Evolutionary conservation across 2,113 vertebrate genomes (phyloP), one percentile per base, ranked within the genome.

Genomic region (Nothocercus nigrocapillus): DNA sequence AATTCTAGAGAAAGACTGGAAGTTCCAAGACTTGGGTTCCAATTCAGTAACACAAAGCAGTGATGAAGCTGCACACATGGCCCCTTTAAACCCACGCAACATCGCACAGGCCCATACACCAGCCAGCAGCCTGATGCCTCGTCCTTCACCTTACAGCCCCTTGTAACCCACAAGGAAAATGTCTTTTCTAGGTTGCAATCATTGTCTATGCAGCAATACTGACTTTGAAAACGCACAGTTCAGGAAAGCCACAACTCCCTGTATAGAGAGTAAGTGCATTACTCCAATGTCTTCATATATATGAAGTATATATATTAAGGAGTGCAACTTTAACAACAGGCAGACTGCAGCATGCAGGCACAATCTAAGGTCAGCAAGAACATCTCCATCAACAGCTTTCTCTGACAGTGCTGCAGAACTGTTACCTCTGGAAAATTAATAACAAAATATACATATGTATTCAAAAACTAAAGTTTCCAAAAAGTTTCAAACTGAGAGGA

Each of bases 181-280:
- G 36, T 34, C n/a, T 73, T 93, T 89, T 74, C 78, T 80, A 1
- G 0, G 87, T 56, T n/a, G 30, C 36, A 78, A 85, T 25, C 30
- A 49, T 49, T 15, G 30, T 28, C 38, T 13, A 64, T 7, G 16
- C 53, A 85, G 51, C 2, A 7, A 67, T 11, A 73, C 24, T 54
- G 84, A n/a, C 25, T 54, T 81, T 84, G 49, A 53, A 36, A 62
- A 30, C 40, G 21, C n/a, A 62, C 21, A 85, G 44, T 59, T 90
- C 38, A 77, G 54, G 56, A 42, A 90, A 19, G 8, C 11, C 54
- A 49, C 78, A n/a, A 90, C 44, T 85, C 78, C 85, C 76, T 89
- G 85, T 74, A 94, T 76, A 89, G 89, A 95, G 89, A 96, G 80
- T 62, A 90, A 91, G 78, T 13, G 89, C 45, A 40, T n/a, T 75